phyloP scores from a whole-genome alignment of 1,140 invertebrate genomes.

The Euwallacea similis region DNA sequence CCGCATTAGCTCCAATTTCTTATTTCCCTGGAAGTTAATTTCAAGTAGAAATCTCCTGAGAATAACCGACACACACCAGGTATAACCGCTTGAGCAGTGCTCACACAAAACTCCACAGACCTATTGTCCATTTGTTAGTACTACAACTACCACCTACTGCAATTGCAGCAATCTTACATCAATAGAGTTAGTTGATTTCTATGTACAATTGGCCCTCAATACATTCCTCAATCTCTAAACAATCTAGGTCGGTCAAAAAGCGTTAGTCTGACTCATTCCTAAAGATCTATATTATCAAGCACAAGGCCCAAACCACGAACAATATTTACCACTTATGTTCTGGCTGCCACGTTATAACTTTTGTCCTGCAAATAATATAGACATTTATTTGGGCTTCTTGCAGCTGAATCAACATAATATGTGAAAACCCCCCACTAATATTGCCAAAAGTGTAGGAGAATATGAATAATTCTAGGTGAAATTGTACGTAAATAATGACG shows the following conservation, averaged over 20 bases:
- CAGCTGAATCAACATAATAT: background rate
- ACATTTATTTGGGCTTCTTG: slow-evolving; percentile 8
- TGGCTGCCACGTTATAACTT: slow-evolving; percentile 80
- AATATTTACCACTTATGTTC: slow-evolving; percentile 75
- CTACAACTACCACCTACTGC: no score
- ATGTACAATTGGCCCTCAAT: no score
- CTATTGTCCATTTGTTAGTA: no score
- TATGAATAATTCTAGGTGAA: background rate
- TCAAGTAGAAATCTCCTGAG: no score
- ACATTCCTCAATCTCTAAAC: no score
- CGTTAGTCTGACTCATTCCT: slow-evolving; percentile 6
- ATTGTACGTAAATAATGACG: background rate
- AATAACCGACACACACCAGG: no score
- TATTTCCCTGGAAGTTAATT: no score
- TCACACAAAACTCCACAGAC: background rate
- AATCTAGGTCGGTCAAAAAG: slow-evolving; percentile 4
- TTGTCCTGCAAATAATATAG: slow-evolving; percentile 70
- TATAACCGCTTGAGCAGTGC: background rate
- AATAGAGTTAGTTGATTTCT: no score
- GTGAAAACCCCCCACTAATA: background rate
- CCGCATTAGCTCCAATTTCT: no score
- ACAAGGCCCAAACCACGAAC: slow-evolving; percentile 13
- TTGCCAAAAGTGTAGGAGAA: background rate
- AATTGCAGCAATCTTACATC: no score
- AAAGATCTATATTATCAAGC: background rate